Conservation (phyloP, 2,797 vertebrate species). For the Bovichtus variegatus region DNA sequence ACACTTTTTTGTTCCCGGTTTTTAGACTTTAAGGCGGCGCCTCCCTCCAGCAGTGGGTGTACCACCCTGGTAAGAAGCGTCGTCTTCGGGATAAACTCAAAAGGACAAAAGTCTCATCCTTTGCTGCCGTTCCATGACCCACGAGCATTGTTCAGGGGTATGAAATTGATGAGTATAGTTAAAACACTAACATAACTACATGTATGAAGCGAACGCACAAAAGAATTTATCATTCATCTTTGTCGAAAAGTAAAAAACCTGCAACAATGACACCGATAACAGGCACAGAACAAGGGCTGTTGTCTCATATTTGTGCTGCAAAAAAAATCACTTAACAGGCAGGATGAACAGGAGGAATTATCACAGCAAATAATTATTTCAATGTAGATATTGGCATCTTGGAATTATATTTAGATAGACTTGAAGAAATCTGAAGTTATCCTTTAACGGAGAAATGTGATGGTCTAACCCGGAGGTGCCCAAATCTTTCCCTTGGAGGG, state of each 20-base stretch:
- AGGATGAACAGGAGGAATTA: neutral
- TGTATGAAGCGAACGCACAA: neutral
- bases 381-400: neutral
- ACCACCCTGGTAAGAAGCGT: neutral
- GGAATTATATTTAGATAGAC: neutral
- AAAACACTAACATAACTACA: neutral
- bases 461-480: neutral
- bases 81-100: conserved; percentile 23
- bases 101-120: conserved; percentile 22
- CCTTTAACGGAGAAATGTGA: neutral
- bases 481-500: too few species aligned
- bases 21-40: conserved; percentile 19
- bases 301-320: neutral
- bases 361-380: neutral
- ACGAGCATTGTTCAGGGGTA: neutral
- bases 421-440: neutral
- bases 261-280: neutral
- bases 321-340: neutral
- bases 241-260: neutral
- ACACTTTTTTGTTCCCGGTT: conserved; percentile 32
- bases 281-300: neutral
- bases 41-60: conserved; percentile 13
- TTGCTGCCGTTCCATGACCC: neutral
- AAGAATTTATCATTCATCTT: neutral
- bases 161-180: neutral